phyloP scores from a whole-genome alignment of 1,140 invertebrate genomes.

The Macrobrachium nipponense region DNA sequence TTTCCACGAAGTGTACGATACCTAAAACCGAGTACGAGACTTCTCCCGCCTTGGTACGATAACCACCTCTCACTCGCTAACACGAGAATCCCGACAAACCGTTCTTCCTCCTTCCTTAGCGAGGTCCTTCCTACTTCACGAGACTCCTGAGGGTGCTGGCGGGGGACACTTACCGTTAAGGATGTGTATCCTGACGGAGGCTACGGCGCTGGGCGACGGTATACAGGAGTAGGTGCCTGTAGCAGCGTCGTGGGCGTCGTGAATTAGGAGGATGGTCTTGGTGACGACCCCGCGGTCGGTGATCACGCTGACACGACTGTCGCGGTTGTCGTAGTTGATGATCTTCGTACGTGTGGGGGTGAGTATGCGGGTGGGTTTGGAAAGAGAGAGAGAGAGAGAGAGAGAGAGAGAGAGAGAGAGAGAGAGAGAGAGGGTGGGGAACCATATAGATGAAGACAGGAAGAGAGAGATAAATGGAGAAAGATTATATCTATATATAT shows the following conservation, averaged over 20 bases:
- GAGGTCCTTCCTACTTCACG: too few relatives aligned
- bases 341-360: constrained; percentile 22
- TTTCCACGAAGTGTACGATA: too few relatives aligned
- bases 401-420: neutral
- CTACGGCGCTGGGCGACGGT: constrained; percentile 56
- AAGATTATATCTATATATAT: too few relatives aligned
- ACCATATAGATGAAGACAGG: neutral
- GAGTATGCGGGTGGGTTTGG: neutral
- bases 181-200: constrained; percentile 63
- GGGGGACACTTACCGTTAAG: constrained; percentile 53
- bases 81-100: too few relatives aligned
- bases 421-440: neutral
- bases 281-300: constrained; percentile 58
- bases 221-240: constrained; percentile 61
- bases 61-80: too few relatives aligned
- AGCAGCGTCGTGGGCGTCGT: constrained; percentile 59
- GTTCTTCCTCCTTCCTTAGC: too few relatives aligned
- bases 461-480: constrained; percentile 1
- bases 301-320: constrained; percentile 57
- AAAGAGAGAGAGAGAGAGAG: neutral
- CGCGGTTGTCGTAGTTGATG: constrained; percentile 63
- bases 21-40: too few relatives aligned
- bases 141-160: neutral
- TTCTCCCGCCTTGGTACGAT: too few relatives aligned
- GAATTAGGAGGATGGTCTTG: constrained; percentile 62